Conservation (phyloP, 2,888 invertebrate genomes). For the Melanchra persicariae region DNA sequence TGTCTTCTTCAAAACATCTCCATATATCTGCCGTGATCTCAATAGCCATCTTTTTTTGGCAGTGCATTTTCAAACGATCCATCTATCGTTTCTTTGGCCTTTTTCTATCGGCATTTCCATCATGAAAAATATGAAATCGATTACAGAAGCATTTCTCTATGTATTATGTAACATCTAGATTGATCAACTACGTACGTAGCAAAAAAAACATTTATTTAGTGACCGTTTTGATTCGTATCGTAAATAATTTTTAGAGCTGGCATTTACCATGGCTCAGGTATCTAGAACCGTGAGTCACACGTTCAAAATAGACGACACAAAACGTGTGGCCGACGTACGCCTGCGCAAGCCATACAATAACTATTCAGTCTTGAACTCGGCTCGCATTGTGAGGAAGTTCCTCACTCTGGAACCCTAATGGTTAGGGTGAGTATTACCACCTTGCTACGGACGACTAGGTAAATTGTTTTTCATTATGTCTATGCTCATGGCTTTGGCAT, state of each 20-base stretch:
- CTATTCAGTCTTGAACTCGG: constrained; percentile 18
- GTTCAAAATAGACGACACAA: constrained; percentile 29
- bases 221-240: not conserved
- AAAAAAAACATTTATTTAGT: no score
- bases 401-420: constrained; percentile 15
- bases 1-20: no score
- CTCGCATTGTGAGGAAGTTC: constrained; percentile 24
- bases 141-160: no score
- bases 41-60: no score
- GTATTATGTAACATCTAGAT: no score
- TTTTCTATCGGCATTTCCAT: not conserved
- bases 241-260: not conserved
- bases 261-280: not conserved
- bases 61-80: no score
- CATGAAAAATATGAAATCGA: no score
- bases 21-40: no score
- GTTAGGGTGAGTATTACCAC: not conserved
- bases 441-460: not conserved
- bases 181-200: no score
- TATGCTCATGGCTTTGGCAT: not conserved
- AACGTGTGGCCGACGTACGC: constrained; percentile 21
- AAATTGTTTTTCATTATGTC: not conserved
- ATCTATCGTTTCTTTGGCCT: not conserved
- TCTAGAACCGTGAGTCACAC: not conserved
- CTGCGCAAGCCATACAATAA: constrained; percentile 28